Evolutionary conservation across 2,113 vertebrate species (phyloP).

Genomic region (Choloepus hoffmanni): DNA sequence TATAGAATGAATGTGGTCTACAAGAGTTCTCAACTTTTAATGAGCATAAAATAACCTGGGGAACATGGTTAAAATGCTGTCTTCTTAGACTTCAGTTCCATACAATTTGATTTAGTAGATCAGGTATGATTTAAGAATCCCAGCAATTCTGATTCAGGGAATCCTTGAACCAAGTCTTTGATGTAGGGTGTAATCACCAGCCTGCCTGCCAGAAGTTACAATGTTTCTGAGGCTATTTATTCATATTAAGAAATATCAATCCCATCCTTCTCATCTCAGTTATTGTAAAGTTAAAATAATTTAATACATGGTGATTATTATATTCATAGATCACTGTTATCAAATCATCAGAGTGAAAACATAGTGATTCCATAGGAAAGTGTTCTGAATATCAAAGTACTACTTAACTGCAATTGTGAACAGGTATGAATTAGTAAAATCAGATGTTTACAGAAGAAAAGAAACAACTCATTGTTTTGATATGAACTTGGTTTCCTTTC

Average conservation of each 20-base stretch:
- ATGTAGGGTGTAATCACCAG: not conserved
- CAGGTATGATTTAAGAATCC: not conserved
- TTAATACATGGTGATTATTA: not conserved
- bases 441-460: not conserved
- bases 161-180: too few species aligned
- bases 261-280: not conserved
- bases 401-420: not conserved
- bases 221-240: slow-evolving; percentile 4
- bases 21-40: not conserved
- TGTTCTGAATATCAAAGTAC: not conserved
- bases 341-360: not conserved
- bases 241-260: not conserved
- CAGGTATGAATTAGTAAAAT: not conserved
- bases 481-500: slow-evolving; percentile 52
- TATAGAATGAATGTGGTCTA: not conserved
- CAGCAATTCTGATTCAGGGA: not conserved
- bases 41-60: not conserved
- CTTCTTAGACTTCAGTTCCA: not conserved
- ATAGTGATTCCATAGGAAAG: not conserved
- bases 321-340: not conserved
- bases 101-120: not conserved
- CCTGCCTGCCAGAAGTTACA: not conserved
- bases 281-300: not conserved
- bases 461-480: not conserved
- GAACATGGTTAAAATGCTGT: not conserved